phyloP scores from a whole-genome alignment of 1,140 invertebrate genomes.

The Heterodera carotae region DNA sequence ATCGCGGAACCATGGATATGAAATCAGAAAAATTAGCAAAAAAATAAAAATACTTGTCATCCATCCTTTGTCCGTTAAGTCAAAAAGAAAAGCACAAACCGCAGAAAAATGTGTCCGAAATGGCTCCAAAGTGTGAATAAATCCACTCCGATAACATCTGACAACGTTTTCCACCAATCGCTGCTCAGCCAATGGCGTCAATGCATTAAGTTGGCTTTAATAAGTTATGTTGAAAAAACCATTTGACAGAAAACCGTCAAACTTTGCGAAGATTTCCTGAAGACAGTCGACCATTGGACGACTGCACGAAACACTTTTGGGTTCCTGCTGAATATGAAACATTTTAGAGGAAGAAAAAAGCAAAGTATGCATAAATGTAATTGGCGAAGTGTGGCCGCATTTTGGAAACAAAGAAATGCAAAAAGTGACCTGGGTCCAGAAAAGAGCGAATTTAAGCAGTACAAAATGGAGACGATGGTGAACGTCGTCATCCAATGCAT shows the following conservation, averaged over 20 bases:
- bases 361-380: neutral
- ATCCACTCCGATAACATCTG: neutral
- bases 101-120: neutral
- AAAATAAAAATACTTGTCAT: too few relatives aligned
- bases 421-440: too few relatives aligned
- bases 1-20: too few relatives aligned
- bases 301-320: neutral
- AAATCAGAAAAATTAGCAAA: too few relatives aligned
- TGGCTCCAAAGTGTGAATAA: neutral
- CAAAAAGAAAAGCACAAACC: neutral
- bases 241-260: neutral
- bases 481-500: neutral
- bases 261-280: conserved; percentile 10
- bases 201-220: neutral
- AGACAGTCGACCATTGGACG: conserved; percentile 2
- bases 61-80: too few relatives aligned
- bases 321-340: neutral
- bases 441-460: conserved; percentile 8
- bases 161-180: conserved; percentile 15
- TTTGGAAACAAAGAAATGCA: too few relatives aligned
- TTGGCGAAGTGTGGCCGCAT: neutral
- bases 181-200: neutral
- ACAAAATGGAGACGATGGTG: conserved; percentile 15
- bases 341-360: neutral
- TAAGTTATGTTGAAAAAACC: neutral